Percentiles rank a stretch among this genome's conserved stretches.
Evolutionary conservation across 2,113 vertebrate genomes (phyloP).

Genomic region (Saimiri boliviensis): DNA sequence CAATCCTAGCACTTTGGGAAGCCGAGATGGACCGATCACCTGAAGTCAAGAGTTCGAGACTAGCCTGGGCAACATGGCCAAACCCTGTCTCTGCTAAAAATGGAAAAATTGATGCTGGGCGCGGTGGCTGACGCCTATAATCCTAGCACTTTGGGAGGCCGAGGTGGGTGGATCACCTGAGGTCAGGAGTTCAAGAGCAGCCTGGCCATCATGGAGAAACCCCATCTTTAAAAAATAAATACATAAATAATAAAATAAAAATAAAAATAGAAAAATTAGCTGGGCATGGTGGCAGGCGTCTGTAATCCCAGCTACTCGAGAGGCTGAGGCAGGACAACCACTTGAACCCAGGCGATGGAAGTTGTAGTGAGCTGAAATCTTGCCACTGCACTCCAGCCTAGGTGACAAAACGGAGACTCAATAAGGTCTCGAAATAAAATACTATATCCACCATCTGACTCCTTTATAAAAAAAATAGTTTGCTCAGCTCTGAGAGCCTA

Average conservation of each 20-base stretch:
- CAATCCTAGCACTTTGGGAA: background rate
- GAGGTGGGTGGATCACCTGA: too few species aligned
- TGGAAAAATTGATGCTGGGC: background rate
- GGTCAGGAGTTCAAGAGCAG: too few species aligned
- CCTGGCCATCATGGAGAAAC: too few species aligned
- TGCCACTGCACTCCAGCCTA: background rate
- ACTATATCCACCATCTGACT: background rate
- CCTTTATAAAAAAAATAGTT: background rate
- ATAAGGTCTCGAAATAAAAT: background rate
- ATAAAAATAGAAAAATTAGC: background rate
- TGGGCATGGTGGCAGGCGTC: accelerated
- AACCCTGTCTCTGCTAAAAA: background rate
- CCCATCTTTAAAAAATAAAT: too few species aligned
- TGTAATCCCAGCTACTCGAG: background rate
- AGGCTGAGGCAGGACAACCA: background rate
- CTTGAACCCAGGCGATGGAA: background rate
- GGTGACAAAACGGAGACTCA: background rate
- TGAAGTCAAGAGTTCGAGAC: background rate
- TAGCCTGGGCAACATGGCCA: background rate
- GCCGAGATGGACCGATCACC: background rate
- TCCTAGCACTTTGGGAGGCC: too few species aligned
- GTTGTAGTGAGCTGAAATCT: background rate
- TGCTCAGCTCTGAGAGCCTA: background rate
- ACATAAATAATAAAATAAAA: too few species aligned
- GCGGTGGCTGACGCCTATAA: accelerated